phyloP scores from a whole-genome alignment of 2,113 vertebrate species.

The Petaurus breviceps region DNA sequence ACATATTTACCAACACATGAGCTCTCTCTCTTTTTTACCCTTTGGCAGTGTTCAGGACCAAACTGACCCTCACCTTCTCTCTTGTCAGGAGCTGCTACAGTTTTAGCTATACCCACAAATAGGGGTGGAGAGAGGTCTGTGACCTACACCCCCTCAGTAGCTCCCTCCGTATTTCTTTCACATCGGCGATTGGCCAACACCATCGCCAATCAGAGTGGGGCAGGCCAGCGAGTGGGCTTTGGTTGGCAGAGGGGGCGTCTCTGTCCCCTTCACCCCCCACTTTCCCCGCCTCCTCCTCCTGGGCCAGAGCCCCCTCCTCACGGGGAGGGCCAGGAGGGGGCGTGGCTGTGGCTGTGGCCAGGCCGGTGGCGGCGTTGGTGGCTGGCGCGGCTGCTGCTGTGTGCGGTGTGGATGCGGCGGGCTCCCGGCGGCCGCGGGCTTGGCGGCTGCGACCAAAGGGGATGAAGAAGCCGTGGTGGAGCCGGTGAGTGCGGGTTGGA shows the following conservation, averaged over 20 bases:
- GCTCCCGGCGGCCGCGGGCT: not conserved
- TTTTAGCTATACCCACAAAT: accelerated
- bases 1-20: accelerated
- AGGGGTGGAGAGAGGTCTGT: not conserved
- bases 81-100: accelerated
- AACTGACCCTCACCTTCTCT: not conserved
- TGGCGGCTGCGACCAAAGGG: constrained; percentile 47
- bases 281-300: not conserved
- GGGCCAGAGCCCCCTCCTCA: not conserved
- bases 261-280: not conserved
- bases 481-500: constrained; percentile 39
- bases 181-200: not conserved
- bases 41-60: not conserved
- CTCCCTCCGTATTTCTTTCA: not conserved
- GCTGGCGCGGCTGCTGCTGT: constrained; percentile 63
- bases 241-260: constrained; percentile 48
- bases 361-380: constrained; percentile 12
- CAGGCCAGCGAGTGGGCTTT: accelerated
- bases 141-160: constrained; percentile 35
- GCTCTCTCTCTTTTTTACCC: too few species aligned
- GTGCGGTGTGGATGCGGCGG: constrained; percentile 54
- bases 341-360: constrained; percentile 48
- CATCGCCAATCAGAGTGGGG: constrained; percentile 67
- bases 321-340: constrained; percentile 22
- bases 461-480: constrained; percentile 40